A percentile compares a stretch with the other conserved stretches of the same genome.
phyloP scores from a whole-genome alignment of 2,797 vertebrate species.

The Gymnopithys bicolor region DNA sequence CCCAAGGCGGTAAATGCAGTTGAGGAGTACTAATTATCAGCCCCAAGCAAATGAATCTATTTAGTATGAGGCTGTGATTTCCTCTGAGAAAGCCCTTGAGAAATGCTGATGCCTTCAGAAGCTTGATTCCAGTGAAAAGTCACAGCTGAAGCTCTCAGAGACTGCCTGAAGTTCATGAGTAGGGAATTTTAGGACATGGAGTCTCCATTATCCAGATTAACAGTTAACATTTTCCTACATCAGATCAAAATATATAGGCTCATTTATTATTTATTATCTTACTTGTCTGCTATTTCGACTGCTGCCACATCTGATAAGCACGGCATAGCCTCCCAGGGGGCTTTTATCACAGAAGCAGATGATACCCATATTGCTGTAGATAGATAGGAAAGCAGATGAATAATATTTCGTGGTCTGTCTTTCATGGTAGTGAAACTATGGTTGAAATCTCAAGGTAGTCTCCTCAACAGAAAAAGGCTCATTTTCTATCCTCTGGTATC shows the following conservation, averaged over 20 bases:
- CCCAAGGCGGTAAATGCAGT: neutral
- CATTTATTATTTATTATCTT: conserved; percentile 73
- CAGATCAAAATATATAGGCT: conserved; percentile 67
- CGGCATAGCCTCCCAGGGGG: conserved; percentile 1
- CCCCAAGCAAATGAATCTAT: neutral
- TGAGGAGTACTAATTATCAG: conserved; percentile 17
- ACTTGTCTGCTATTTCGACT: conserved; percentile 70
- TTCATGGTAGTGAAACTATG: conserved; percentile 38
- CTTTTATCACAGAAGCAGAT: conserved; percentile 38
- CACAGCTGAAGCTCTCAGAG: conserved; percentile 14
- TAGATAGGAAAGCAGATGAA: conserved; percentile 52
- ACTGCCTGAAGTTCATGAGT: neutral
- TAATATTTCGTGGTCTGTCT: conserved; percentile 46
- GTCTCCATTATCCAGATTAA: conserved; percentile 59
- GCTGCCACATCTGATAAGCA: conserved; percentile 59
- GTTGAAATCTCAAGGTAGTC: conserved; percentile 24
- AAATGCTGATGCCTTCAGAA: conserved; percentile 55
- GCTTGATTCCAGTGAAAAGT: neutral
- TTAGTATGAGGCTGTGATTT: conserved; percentile 14
- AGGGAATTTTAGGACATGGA: neutral
- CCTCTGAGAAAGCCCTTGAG: neutral
- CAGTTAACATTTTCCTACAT: conserved; percentile 64
- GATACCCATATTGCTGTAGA: conserved; percentile 25
- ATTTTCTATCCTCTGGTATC: neutral
- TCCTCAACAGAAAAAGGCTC: conserved; percentile 38